A percentile compares a stretch with the other conserved stretches of the same genome.
phyloP scores from a whole-genome alignment of 2,888 invertebrate genomes.

The Nomada hirtipes region DNA sequence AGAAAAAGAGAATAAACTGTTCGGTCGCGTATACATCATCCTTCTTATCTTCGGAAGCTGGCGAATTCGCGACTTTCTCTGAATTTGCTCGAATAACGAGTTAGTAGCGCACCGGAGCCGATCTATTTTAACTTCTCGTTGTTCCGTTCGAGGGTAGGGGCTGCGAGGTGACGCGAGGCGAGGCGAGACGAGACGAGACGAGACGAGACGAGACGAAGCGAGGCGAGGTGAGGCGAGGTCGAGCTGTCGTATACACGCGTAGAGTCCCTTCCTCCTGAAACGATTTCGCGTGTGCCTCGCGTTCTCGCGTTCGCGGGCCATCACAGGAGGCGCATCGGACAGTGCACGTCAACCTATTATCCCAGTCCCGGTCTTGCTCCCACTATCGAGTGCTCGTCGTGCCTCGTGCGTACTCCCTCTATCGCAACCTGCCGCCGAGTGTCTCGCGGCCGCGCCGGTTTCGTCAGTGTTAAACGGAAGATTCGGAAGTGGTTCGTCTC shows the following conservation, averaged over 20 bases:
- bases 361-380: conserved; percentile 60
- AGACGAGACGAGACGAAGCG: conserved; percentile 4
- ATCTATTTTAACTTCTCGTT: conserved; percentile 77
- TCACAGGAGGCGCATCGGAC: conserved; percentile 61
- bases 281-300: conserved; percentile 63
- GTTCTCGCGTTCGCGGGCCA: conserved; percentile 54
- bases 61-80: conserved; percentile 42
- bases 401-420: conserved; percentile 57
- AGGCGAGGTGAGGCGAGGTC: conserved; percentile 61
- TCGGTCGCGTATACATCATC: conserved; percentile 26
- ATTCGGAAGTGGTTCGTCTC: conserved; percentile 41
- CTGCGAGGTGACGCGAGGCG: conserved; percentile 57
- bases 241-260: conserved; percentile 67
- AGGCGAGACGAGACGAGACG: conserved; percentile 29
- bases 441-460: conserved; percentile 54
- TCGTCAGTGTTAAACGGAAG: conserved; percentile 47
- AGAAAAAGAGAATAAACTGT: conserved; percentile 22
- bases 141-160: conserved; percentile 57
- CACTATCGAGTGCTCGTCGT: conserved; percentile 49
- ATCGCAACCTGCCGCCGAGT: conserved; percentile 61
- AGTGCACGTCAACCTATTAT: conserved; percentile 63
- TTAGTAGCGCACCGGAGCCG: conserved; percentile 57
- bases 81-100: conserved; percentile 48
- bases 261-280: conserved; percentile 59
- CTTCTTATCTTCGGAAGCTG: conserved; percentile 29